Base-by-base conservation (phyloP, 1,140 invertebrate genomes). In the Megathymus violae region DNA sequence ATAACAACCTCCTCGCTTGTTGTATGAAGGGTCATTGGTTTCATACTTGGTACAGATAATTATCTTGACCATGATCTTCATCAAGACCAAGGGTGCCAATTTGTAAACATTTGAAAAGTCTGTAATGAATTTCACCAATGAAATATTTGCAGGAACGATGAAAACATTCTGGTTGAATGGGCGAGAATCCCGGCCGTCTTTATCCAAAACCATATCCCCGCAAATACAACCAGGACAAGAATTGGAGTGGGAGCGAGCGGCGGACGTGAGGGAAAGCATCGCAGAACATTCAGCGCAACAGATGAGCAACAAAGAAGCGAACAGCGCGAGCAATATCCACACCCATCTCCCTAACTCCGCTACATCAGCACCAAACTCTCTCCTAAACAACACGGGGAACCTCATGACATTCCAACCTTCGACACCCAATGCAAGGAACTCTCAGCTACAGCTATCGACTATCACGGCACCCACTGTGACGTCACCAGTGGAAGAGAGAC, bases 141-240 rank as follows among this genome's bases (percentile, higher is more conserved):
- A 7, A 36, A 47, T 67, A 6, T 41, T 71, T 82, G 71, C 91
- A 96, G 97, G 97, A 22, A 92, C 93, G 27, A 98, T 99, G 97
- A 97, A 97, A 80, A 99, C 98, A 0, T 99, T 97, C 80, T 99
- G 97, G 97, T 82, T 98, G 25, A 93, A 94, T 84, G 94, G 93
- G 47, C 92, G 94, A 44, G 94, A 95, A 72, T 93, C 92, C 15
- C 89, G 95, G 40, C 85, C 92, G 15, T 89, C 91, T 0, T 74
- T 91, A 0, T 81, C 77, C 1, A 91, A 91, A 64, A 68, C 88
- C 16, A 87, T 88, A 62, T 88, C 88, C 47, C 79, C 79, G 40
- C 85, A 82, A 80, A 82, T 85, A 11, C 74, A 72, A 62, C 85
- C 78, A 0, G 82, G 84, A 4, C 80, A 70, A 4, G 91, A 91